Evolutionary conservation across 2,797 vertebrate genomes (phyloP).

Genomic region (Gouania willdenowi): DNA sequence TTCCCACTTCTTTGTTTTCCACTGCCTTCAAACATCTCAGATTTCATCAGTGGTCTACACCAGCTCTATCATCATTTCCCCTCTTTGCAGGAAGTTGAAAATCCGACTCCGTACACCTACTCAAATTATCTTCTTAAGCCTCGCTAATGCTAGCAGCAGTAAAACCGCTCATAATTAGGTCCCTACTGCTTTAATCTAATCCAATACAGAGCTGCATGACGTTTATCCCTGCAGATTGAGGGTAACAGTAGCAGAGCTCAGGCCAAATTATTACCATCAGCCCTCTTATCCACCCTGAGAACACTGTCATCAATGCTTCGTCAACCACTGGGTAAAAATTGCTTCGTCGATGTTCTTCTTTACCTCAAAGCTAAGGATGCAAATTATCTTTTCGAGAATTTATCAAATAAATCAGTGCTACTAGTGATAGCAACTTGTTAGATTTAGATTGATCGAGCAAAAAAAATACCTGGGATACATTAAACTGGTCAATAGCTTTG

Average conservation of each 20-base stretch:
- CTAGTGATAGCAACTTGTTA: no score
- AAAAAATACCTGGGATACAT: no score
- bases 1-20: conserved; percentile 26
- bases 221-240: conserved; percentile 64
- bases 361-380: no score
- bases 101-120: not conserved
- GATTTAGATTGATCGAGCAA: no score
- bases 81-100: conserved; percentile 5
- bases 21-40: conserved; percentile 2
- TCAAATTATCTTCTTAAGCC: conserved; percentile 33
- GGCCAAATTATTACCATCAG: conserved; percentile 46
- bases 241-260: conserved; percentile 38
- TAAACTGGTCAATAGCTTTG: no score
- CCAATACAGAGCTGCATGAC: conserved; percentile 58
- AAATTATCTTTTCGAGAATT: no score
- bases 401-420: no score
- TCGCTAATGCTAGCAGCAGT: conserved; percentile 39
- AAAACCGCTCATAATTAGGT: conserved; percentile 56
- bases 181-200: conserved; percentile 41
- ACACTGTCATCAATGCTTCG: conserved; percentile 41
- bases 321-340: no score
- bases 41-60: not conserved
- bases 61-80: conserved; percentile 14
- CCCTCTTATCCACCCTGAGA: conserved; percentile 61
- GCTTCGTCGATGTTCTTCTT: no score